Conservation (phyloP, 2,888 invertebrate genomes). For the Callyntrura guangdongensis region DNA sequence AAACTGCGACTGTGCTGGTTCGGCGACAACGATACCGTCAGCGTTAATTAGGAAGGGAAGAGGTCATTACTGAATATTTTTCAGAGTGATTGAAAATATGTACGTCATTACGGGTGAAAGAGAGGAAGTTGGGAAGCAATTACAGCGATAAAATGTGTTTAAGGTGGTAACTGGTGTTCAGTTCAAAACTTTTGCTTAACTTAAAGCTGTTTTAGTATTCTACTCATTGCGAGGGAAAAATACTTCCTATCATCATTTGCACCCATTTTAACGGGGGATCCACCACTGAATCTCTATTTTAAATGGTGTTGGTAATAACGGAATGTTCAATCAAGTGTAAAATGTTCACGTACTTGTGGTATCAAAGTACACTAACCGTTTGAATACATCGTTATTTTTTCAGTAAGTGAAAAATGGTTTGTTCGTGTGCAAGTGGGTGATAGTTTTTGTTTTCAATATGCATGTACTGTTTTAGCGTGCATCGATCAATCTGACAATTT, state of each 20-base stretch:
- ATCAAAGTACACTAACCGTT: slow-evolving; percentile 48
- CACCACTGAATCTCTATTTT: not conserved
- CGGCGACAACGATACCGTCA: not conserved
- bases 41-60: not conserved
- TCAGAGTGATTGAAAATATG: not conserved
- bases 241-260: not conserved
- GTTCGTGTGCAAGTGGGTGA: slow-evolving; percentile 7
- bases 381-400: not conserved
- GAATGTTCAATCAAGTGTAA: slow-evolving; percentile 53
- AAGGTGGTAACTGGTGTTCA: slow-evolving; percentile 22
- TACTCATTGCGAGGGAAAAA: not conserved
- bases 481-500: slow-evolving; percentile 28
- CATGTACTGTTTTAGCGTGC: not conserved
- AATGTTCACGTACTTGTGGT: slow-evolving; percentile 43
- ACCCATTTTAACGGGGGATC: not conserved
- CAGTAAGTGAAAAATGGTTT: not conserved
- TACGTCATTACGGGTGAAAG: slow-evolving; percentile 24
- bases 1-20: not conserved
- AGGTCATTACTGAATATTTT: slow-evolving; percentile 54
- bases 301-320: not conserved
- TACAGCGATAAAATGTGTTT: not conserved
- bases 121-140: slow-evolving; percentile 36
- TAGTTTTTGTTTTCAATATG: not conserved
- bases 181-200: not conserved
- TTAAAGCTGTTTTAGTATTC: not conserved